Percentiles rank a stretch among this genome's conserved stretches.
phyloP scores from a whole-genome alignment of 2,797 vertebrate genomes.

The Lagorchestes hirsutus region DNA sequence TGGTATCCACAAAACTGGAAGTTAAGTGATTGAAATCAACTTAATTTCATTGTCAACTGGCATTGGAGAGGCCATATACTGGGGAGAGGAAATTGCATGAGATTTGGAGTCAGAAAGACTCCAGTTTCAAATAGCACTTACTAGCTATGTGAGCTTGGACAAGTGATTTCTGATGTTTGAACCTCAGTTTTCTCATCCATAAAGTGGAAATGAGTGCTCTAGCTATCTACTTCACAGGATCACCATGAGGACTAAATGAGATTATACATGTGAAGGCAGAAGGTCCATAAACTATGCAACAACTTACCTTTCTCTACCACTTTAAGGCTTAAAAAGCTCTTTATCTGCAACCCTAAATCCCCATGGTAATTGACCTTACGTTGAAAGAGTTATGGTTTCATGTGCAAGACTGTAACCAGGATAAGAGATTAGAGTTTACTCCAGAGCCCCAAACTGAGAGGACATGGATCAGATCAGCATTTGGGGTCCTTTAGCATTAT shows the following conservation, averaged over 20 bases:
- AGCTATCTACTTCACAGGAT: not conserved
- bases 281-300: not conserved
- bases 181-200: not conserved
- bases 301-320: not conserved
- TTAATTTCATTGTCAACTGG: not conserved
- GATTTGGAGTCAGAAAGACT: not conserved
- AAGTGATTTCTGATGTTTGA: not conserved
- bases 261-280: not conserved
- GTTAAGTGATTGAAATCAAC: not conserved
- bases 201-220: not conserved
- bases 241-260: not conserved
- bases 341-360: not conserved
- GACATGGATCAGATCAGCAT: not conserved
- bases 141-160: not conserved
- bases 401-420: not conserved
- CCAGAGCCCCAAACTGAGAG: not conserved
- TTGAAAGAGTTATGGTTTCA: not conserved
- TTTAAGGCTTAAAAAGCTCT: not conserved
- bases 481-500: not conserved
- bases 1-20: not conserved
- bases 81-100: not conserved
- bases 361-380: not conserved
- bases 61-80: not conserved
- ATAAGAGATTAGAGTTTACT: not conserved
- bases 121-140: not conserved